Conservation (phyloP, 2,113 vertebrate genomes). For the Gambusia holbrooki region DNA sequence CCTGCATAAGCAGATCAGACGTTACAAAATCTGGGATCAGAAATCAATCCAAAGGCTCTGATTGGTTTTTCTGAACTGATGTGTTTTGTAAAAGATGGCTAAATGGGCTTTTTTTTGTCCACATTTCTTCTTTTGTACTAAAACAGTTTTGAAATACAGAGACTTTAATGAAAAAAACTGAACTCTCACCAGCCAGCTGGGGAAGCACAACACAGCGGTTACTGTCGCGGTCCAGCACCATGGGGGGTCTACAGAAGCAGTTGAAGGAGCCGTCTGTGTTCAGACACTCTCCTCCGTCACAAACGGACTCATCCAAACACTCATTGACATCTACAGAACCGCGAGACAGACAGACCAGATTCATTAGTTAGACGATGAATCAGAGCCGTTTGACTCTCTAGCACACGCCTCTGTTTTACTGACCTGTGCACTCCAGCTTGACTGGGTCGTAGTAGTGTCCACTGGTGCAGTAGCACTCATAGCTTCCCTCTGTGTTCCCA, state of each 20-base stretch:
- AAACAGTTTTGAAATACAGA: no score
- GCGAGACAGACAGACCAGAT: constrained; percentile 25
- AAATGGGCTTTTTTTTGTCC: background rate
- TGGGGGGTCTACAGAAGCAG: constrained; percentile 91
- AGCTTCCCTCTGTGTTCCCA: constrained; percentile 86
- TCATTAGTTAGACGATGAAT: background rate
- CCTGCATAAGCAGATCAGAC: background rate
- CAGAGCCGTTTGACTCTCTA: background rate
- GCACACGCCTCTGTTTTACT: no score
- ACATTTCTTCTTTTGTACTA: background rate
- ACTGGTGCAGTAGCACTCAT: constrained; percentile 95
- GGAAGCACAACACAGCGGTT: constrained; percentile 82
- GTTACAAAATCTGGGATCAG: background rate
- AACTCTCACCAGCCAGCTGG: constrained; percentile 80
- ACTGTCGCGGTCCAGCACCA: constrained; percentile 83
- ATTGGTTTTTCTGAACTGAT: background rate
- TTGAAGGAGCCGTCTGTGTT: constrained; percentile 93
- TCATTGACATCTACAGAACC: constrained; percentile 87
- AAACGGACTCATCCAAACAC: constrained; percentile 89
- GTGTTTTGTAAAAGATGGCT: background rate
- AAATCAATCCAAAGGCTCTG: no score
- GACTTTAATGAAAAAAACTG: background rate
- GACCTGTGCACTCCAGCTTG: constrained; percentile 93
- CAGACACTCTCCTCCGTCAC: constrained; percentile 88
- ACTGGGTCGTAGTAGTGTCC: constrained; percentile 92